Evolutionary conservation across 2,888 invertebrate species (phyloP), one percentile per base, ranked within the genome.

Genomic region (Eristalis arbustorum): DNA sequence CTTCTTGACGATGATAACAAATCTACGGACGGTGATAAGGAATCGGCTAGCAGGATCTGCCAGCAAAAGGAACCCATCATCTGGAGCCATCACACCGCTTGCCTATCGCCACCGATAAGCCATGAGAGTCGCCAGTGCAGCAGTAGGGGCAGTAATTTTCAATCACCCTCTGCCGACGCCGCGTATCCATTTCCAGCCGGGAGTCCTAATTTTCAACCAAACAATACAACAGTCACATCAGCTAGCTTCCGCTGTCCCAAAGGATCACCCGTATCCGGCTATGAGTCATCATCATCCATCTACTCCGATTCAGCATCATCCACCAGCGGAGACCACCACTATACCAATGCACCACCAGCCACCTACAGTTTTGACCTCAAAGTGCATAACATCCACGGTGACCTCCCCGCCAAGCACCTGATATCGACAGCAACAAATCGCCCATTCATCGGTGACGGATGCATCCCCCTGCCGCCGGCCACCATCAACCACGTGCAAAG

Each of bases 1-100:
- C 93, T 96, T 69, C 94, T 96, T 88, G 96, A 95, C 90, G 94
- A 95, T 61, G 94, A 94, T 61, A 94, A 94, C 77, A 94, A 94
- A 22, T 88, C 90, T 11, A 69, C 81, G 61, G 63, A 88, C 11
- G 80, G 34, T 37, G 79, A 87, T 18, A 67, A 79, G 3, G 72
- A 78, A 61, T 74, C 64, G 18, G 75, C 77, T 11, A 84, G 62
- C 62, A 88, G 87, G 61, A 84, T 87, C 72, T 71, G 67, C 57
- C 89, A 91, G 42, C 91, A 90, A 66, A 88, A 90, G n/a, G 91
- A 91, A 78, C 91, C 92, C 0, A 91, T 92, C 56, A 92, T 92
- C 22, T 92, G 92, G 92, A 92, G 91, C 84, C 90, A 91, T 88
- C 91, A 92, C 83, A 90, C 91, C 49, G 85, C 88, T 42, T 89